These are phyloP conservation scores for Lutjanus argentimaculatus DNA, from an alignment of 2,797 vertebrate species.

Conservation along the genomic window DNA sequence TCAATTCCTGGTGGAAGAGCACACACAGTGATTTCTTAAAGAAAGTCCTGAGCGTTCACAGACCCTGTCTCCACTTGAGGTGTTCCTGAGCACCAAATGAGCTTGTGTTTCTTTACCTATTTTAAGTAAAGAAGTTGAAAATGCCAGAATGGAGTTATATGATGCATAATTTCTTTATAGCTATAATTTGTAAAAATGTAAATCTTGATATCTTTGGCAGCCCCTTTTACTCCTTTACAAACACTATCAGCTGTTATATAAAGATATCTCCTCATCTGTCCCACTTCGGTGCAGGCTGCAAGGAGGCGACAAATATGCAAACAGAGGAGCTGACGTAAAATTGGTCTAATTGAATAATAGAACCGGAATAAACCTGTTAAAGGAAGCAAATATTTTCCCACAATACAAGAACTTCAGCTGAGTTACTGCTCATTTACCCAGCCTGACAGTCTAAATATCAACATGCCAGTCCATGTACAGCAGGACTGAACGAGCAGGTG, in stretches of 20 bases:
- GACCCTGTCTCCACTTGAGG: conserved; percentile 23
- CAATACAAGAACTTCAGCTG: neutral
- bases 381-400: conserved; percentile 9
- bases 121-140: neutral
- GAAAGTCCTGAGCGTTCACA: conserved; percentile 36
- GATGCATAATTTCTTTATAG: neutral
- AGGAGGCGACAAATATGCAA: conserved; percentile 12
- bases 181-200: neutral
- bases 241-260: neutral
- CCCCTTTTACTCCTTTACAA: neutral
- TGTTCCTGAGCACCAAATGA: conserved; percentile 21
- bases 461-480: neutral
- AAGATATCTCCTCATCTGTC: conserved; percentile 4
- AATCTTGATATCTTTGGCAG: neutral
- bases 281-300: neutral
- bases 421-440: neutral
- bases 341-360: conserved; percentile 12
- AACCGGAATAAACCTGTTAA: conserved; percentile 31
- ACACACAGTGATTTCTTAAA: conserved; percentile 32
- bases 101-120: neutral
- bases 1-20: conserved; percentile 19
- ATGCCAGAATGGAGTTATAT: neutral
- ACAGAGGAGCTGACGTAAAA: conserved; percentile 11
- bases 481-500: neutral
- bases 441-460: neutral